Base-by-base conservation (phyloP, 2,113 vertebrate species). In the Nesoenas mayeri region DNA sequence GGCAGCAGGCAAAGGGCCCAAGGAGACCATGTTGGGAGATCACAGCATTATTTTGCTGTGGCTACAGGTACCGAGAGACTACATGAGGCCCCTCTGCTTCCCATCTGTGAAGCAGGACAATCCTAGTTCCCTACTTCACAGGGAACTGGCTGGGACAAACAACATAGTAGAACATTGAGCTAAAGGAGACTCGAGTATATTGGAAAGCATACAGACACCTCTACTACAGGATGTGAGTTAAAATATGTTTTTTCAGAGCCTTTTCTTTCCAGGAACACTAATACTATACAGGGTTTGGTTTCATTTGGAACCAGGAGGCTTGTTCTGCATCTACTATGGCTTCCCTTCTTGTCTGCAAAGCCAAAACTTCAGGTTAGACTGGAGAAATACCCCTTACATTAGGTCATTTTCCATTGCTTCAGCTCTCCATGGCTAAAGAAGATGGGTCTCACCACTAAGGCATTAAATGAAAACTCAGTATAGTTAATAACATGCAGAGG, bases 21-120 rank as follows among this genome's bases (percentile, higher is more conserved):
- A 56, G 57, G 12, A 82, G 19, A 62, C 3, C 2, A 1, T 1
- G 0, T 0, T 24, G 31, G n/a, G 10, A 72, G 12, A 69, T 17
- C 15, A 58, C 20, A 54, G 56, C 20, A 21, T 24, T 20, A 28
- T 11, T 64, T 42, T 21, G 25, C 70, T 84, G 50, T 58, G 93
- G 54, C 44, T 73, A 14, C 0, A 3, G 50, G 44, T 70, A 60
- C 25, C 4, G 0, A n/a, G n/a, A 48, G 24, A 20, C 29, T 51
- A 53, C 26, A 2, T 0, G 17, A 61, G 53, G 36, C 36, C 34
- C 9, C 38, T 8, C 1, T 0, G 2, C 15, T 89, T 12, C 71
- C 22, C 22, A 14, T 1, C 17, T 15, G 25, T 18, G 64, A 42
- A 40, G 12, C 11, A 21, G 12, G 50, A 17, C 29, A 74, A 11